phyloP scores from a whole-genome alignment of 1,140 invertebrate species.

The Drosophila hydei region DNA sequence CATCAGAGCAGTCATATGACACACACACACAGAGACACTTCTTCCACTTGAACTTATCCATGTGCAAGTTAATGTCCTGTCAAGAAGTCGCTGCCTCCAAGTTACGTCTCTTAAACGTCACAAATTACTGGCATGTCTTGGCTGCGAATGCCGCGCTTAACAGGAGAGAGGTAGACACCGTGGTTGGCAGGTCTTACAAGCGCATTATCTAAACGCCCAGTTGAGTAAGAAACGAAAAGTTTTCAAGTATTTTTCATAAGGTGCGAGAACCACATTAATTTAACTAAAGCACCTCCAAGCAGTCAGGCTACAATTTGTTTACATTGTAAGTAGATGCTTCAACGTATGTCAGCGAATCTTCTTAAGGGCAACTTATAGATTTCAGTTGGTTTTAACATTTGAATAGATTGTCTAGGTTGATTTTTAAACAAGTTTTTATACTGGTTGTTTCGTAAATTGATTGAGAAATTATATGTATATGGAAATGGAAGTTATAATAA shows the following conservation, averaged over 20 bases:
- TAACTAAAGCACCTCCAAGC: slow-evolving; percentile 23
- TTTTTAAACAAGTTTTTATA: neutral
- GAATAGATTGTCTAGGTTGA: neutral
- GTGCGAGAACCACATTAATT: slow-evolving; percentile 40
- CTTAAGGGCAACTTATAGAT: neutral
- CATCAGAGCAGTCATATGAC: slow-evolving; percentile 64
- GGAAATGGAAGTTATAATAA: too few relatives aligned
- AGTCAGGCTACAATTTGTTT: slow-evolving; percentile 29
- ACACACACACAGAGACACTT: slow-evolving; percentile 46
- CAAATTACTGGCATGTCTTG: slow-evolving; percentile 62
- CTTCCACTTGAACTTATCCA: slow-evolving; percentile 47
- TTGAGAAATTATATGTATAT: neutral
- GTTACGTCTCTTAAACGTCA: slow-evolving; percentile 75
- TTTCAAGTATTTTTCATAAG: slow-evolving; percentile 43
- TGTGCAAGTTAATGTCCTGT: slow-evolving; percentile 78
- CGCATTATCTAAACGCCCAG: slow-evolving; percentile 63
- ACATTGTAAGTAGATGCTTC: slow-evolving; percentile 10
- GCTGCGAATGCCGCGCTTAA: slow-evolving; percentile 9
- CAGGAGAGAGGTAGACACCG: neutral
- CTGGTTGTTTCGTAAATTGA: neutral
- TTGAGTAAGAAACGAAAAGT: slow-evolving; percentile 31
- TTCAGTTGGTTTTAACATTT: neutral
- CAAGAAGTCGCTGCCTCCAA: slow-evolving; percentile 76
- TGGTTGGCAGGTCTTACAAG: slow-evolving; percentile 40
- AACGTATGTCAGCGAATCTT: slow-evolving; percentile 3